Evolutionary conservation across 2,797 vertebrate species (phyloP).

Genomic region (Poecile montanus): DNA sequence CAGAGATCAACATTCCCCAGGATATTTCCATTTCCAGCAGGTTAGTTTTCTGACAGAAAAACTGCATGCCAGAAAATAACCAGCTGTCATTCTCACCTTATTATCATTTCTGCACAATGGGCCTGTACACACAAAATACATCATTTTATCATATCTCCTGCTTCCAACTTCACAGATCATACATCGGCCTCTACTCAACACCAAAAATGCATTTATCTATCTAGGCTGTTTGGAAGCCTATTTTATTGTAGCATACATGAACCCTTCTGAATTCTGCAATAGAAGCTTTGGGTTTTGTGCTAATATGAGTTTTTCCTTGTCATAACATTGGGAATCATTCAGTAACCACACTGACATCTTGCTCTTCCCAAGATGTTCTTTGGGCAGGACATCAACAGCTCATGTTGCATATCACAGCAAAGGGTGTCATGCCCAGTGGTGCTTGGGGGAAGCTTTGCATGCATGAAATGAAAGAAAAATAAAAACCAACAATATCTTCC

Average conservation of each 20-base stretch:
- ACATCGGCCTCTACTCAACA: rapidly evolving
- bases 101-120: background rate
- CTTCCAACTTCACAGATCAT: background rate
- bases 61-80: background rate
- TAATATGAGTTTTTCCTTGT: background rate
- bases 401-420: background rate
- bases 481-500: background rate
- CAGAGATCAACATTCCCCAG: background rate
- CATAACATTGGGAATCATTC: background rate
- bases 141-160: background rate
- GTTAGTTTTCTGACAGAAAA: background rate
- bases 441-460: background rate
- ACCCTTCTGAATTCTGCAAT: background rate
- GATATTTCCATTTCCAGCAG: background rate
- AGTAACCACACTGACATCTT: background rate
- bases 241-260: background rate
- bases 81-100: background rate
- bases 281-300: background rate
- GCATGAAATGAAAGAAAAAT: background rate
- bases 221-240: background rate
- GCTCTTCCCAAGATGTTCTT: background rate
- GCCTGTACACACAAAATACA: background rate
- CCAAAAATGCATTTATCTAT: background rate
- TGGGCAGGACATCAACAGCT: background rate
- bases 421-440: background rate